Evolutionary conservation across 2,113 vertebrate species (phyloP), one percentile per base, ranked within the genome.

Genomic region (Ia io): DNA sequence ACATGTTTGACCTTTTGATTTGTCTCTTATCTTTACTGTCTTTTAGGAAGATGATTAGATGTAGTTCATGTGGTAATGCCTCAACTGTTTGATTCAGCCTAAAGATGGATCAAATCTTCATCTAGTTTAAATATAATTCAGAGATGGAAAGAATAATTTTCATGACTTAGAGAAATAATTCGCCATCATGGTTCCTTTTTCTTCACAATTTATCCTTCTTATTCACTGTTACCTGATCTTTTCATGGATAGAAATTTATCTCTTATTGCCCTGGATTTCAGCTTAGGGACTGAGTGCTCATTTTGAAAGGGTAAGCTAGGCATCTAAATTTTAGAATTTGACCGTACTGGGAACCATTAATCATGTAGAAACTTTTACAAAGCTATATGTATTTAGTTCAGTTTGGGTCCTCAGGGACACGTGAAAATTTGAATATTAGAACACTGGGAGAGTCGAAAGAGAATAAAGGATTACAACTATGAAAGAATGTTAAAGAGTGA

Each of bases 81-180:
- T 92, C 37, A 86, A 79, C 22, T 80, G 85, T 61, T 95, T 93
- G 76, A 74, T 35, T 86, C 28, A 87, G 23, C 80, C 35, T 74
- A 73, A 95, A 61, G 42, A 69, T 82, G 56, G 90, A 86, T 95
- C 84, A 96, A 7, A 84, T 93, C 92, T 97, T 94, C n/a, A 61
- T 95, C 40, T 90, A 88, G 28, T 88, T 93, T 74, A 92, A 95
- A 89, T 93, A 70, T 56, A 94, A 95, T 90, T 96, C 67, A 94
- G 74, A 88, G 25, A 74, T 90, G 5, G 80, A 44, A 85, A 85
- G 42, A 63, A 63, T 47, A 61, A 79, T 79, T 95, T 88, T 94
- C 91, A 88, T 96, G 77, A 94, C 44, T 91, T 97, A 84, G 63
- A 87, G 53, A 87, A 87, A 65, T 76, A 69, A 73, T 90, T 91